Percentiles rank a stretch among this genome's conserved stretches.
These are phyloP conservation scores for Eutrigla gurnardus DNA, from an alignment of 2,797 vertebrate genomes.

Conservation along the genomic window DNA sequence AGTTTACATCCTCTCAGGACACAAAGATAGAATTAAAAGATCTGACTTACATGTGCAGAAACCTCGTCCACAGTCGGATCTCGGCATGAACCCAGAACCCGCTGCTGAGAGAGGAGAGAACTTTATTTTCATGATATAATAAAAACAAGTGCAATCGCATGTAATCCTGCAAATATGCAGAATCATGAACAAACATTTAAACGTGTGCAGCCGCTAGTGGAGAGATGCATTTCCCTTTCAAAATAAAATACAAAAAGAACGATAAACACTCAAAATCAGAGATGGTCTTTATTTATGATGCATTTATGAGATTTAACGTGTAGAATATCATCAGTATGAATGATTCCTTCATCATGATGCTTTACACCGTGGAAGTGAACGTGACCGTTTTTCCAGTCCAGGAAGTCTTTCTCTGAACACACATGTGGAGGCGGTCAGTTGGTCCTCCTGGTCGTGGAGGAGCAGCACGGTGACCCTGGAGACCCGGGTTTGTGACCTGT, in stretches of 20 bases:
- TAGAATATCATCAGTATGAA: too few relatives aligned
- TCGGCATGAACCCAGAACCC: background rate
- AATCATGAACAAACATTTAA: background rate
- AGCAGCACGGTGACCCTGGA: background rate
- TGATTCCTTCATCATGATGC: too few relatives aligned
- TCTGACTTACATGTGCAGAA: slow-evolving; percentile 58
- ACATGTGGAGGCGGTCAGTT: background rate
- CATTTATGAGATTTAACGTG: too few relatives aligned
- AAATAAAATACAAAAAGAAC: too few relatives aligned
- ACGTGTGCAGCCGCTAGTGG: too few relatives aligned
- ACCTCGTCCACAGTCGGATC: slow-evolving; percentile 48
- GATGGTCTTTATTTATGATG: too few relatives aligned
- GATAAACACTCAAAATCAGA: too few relatives aligned
- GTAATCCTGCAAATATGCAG: background rate
- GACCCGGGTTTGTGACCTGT: background rate
- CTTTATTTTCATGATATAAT: background rate
- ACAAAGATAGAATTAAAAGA: slow-evolving; percentile 79
- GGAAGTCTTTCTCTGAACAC: background rate
- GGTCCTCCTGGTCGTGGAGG: background rate
- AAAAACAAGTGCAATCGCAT: slow-evolving; percentile 37
- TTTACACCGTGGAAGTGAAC: too few relatives aligned
- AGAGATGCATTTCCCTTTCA: too few relatives aligned
- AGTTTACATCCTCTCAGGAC: slow-evolving; percentile 89
- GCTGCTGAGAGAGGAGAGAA: background rate
- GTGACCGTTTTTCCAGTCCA: background rate